Evolutionary conservation across 1,140 invertebrate genomes (phyloP).

Genomic region (Halesus radiatus): DNA sequence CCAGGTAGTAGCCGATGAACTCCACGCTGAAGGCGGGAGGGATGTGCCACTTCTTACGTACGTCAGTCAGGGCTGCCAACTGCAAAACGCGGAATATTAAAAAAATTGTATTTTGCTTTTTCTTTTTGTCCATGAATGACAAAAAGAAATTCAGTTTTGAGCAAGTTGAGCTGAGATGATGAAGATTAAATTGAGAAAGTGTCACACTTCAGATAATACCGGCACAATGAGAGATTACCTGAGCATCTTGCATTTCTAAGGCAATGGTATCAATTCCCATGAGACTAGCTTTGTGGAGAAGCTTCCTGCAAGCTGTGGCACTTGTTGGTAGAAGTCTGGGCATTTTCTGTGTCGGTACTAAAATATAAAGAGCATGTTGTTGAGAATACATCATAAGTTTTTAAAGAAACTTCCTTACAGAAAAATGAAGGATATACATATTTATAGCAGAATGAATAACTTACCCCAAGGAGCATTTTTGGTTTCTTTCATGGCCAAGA

Average conservation of each 20-base stretch:
- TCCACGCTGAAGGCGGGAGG: conserved; percentile 93
- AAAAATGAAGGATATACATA: background rate
- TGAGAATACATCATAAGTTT: background rate
- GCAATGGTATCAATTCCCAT: conserved; percentile 89
- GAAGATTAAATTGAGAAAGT: too few species aligned
- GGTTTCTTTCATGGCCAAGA: conserved; percentile 80
- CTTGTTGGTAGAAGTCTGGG: conserved; percentile 90
- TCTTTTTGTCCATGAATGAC: background rate
- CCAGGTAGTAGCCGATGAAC: conserved; percentile 94
- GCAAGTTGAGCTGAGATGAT: background rate
- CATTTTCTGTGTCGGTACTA: conserved; percentile 95
- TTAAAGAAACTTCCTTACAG: background rate
- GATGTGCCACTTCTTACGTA: conserved; percentile 94
- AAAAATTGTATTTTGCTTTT: background rate
- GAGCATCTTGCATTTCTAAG: conserved; percentile 84
- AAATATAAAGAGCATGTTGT: conserved; percentile 35
- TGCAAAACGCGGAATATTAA: conserved; percentile 45
- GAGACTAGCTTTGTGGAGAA: conserved; percentile 89
- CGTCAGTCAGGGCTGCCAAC: conserved; percentile 83
- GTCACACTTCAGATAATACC: too few species aligned
- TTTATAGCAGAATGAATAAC: conserved; percentile 40
- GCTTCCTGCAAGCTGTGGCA: conserved; percentile 87
- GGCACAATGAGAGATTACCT: conserved; percentile 62
- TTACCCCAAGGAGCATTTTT: conserved; percentile 89
- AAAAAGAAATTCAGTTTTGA: background rate